phyloP scores from a whole-genome alignment of 2,888 invertebrate species.

The Pseudoips prasinana region DNA sequence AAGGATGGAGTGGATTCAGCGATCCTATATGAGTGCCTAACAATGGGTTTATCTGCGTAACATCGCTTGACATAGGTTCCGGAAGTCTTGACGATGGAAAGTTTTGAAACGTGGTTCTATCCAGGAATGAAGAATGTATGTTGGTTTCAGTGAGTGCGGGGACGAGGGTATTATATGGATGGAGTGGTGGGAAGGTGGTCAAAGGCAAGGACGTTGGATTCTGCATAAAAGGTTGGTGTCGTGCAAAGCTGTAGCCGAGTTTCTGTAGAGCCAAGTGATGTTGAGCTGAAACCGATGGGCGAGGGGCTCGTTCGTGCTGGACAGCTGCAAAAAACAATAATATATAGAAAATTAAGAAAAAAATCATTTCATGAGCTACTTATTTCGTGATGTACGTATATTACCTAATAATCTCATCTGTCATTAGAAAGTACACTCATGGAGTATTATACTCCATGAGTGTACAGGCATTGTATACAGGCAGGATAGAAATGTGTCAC shows the following conservation, averaged over 20 bases:
- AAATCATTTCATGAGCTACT: too few species aligned
- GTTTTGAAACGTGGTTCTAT: conserved; percentile 53
- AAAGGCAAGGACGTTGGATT: conserved; percentile 45
- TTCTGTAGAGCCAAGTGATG: conserved; percentile 72
- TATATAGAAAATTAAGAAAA: conserved; percentile 5
- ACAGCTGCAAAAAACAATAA: conserved; percentile 90
- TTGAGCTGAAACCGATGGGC: conserved; percentile 65
- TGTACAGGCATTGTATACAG: too few species aligned
- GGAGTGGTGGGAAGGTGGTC: conserved; percentile 51
- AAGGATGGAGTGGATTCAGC: conserved; percentile 52
- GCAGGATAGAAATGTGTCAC: too few species aligned
- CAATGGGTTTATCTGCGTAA: conserved; percentile 46
- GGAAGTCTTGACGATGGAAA: conserved; percentile 47
- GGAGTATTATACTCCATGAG: too few species aligned
- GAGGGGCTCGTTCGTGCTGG: conserved; percentile 94
- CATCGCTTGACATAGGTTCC: conserved; percentile 42
- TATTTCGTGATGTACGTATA: too few species aligned
- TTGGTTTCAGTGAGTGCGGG: conserved; percentile 46
- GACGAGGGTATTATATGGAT: conserved; percentile 44
- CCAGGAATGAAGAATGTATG: conserved; percentile 49
- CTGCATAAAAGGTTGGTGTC: conserved; percentile 50
- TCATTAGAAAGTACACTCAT: too few species aligned
- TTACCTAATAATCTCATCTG: too few species aligned
- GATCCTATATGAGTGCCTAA: conserved; percentile 44
- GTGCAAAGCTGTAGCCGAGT: conserved; percentile 69